Evolutionary conservation across 2,888 invertebrate species (phyloP).

Genomic region (Ditula angustiorana): DNA sequence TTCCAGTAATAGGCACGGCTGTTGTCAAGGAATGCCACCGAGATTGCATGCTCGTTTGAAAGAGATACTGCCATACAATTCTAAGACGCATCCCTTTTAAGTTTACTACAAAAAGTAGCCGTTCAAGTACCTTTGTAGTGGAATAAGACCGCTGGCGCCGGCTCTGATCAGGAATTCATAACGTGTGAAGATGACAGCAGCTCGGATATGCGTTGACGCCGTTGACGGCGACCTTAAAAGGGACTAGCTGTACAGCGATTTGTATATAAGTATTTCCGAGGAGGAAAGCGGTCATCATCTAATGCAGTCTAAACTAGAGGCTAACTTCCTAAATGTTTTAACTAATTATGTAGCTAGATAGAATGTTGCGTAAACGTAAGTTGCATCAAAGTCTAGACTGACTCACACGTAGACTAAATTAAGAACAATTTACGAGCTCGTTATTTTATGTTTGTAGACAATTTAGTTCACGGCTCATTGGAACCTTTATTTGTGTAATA

Average conservation of each 20-base stretch:
- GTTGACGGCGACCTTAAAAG: constrained; percentile 25
- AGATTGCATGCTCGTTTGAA: constrained; percentile 30
- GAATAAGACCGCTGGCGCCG: constrained; percentile 62
- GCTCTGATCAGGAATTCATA: constrained; percentile 68
- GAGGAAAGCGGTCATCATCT: neutral
- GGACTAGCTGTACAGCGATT: constrained; percentile 20
- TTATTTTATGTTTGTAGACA: constrained; percentile 75
- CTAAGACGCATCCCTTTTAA: constrained; percentile 21
- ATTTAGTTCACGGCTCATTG: constrained; percentile 74
- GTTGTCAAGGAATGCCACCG: constrained; percentile 32
- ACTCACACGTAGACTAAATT: constrained; percentile 67
- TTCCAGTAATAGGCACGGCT: constrained; percentile 4
- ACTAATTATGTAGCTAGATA: constrained; percentile 28
- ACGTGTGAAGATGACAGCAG: constrained; percentile 47
- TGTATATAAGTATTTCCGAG: neutral
- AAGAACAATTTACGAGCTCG: constrained; percentile 76
- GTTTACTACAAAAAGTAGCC: constrained; percentile 27
- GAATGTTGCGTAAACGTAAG: constrained; percentile 47
- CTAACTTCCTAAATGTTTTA: neutral
- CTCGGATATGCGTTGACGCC: constrained; percentile 31
- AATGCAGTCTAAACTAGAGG: neutral
- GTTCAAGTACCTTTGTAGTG: constrained; percentile 30
- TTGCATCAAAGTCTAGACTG: constrained; percentile 51
- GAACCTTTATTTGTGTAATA: constrained; percentile 39
- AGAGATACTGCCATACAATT: constrained; percentile 32